These are phyloP conservation scores for Microplitis mediator DNA, from an alignment of 1,140 invertebrate genomes.

Conservation along the genomic window DNA sequence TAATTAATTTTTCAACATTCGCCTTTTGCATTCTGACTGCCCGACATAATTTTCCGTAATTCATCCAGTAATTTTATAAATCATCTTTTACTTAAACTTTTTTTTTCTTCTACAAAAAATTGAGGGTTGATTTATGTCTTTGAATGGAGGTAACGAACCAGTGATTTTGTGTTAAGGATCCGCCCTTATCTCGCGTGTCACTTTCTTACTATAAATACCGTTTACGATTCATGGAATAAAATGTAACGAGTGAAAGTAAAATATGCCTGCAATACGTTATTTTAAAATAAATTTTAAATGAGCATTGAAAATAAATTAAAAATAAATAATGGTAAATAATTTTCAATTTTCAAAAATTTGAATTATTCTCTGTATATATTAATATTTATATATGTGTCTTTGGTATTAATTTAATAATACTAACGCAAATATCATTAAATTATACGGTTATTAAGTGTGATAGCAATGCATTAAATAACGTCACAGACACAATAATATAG, in stretches of 20 bases:
- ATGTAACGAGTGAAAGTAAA: slow-evolving; percentile 8
- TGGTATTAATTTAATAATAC: slow-evolving; percentile 49
- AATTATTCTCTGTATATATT: not conserved
- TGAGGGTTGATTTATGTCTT: not conserved
- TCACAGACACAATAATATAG: slow-evolving; percentile 50
- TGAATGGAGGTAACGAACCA: not conserved
- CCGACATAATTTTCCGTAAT: no score
- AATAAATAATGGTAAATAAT: no score
- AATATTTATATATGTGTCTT: not conserved
- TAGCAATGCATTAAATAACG: slow-evolving; percentile 47
- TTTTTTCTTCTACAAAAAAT: no score
- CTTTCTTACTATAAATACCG: slow-evolving; percentile 1
- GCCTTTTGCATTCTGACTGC: no score
- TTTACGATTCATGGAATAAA: slow-evolving; percentile 29
- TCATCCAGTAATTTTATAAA: no score
- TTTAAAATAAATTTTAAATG: no score
- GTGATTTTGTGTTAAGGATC: not conserved
- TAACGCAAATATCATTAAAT: slow-evolving; percentile 57
- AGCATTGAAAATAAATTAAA: not conserved
- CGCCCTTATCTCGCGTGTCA: slow-evolving; percentile 33
- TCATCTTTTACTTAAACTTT: no score
- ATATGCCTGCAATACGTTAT: not conserved
- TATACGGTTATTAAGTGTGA: slow-evolving; percentile 54
- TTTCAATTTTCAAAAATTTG: not conserved
- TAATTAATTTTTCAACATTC: no score